Evolutionary conservation across 2,888 invertebrate species (phyloP).

Genomic region (Xestia xanthographa): DNA sequence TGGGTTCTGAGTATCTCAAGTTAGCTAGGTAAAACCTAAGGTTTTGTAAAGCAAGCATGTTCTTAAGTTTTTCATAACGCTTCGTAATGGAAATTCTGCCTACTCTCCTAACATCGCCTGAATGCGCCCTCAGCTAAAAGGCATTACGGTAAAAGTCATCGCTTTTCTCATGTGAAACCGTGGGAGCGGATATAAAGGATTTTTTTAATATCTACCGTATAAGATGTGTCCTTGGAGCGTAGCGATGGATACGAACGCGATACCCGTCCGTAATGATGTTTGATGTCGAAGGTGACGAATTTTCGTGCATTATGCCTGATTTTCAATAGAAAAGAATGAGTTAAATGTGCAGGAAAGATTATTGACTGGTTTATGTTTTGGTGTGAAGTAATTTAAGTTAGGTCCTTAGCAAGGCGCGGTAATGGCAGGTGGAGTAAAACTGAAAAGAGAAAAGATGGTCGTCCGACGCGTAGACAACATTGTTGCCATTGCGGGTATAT

Average conservation of each 20-base stretch:
- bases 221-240: constrained; percentile 45
- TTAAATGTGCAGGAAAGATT: neutral
- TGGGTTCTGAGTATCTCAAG: neutral
- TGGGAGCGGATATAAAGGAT: constrained; percentile 60
- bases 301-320: constrained; percentile 18
- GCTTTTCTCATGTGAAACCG: constrained; percentile 58
- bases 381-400: neutral
- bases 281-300: constrained; percentile 24
- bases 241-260: constrained; percentile 42
- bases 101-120: neutral
- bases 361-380: neutral
- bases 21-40: neutral
- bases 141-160: constrained; percentile 64
- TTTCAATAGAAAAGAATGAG: constrained; percentile 11
- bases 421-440: neutral
- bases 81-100: constrained; percentile 35
- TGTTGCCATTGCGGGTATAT: neutral
- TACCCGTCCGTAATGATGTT: constrained; percentile 58
- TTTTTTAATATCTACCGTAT: constrained; percentile 62
- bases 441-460: neutral
- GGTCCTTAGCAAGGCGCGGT: neutral
- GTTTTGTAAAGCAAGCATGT: neutral
- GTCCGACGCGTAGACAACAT: neutral
- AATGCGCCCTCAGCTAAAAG: constrained; percentile 50
- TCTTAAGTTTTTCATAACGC: neutral